Percentiles rank a stretch among this genome's conserved stretches.
Conservation (phyloP, 2,113 vertebrate genomes). For the Raja brachyura region DNA sequence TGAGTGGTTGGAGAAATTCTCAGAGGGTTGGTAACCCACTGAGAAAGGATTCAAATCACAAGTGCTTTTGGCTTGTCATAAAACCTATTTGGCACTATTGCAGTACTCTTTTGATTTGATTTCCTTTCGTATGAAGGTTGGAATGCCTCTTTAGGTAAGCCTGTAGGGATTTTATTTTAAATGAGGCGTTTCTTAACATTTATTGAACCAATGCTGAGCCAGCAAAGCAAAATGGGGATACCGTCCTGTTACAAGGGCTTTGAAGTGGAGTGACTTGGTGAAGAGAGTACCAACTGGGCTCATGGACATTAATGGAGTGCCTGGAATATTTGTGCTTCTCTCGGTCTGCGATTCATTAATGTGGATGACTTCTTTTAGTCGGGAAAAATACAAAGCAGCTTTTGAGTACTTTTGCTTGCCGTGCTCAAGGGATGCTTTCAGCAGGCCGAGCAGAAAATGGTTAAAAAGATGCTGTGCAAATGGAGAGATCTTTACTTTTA, state of each 20-base stretch:
- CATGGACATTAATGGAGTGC: slow-evolving; percentile 35
- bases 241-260: neutral
- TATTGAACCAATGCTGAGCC: neutral
- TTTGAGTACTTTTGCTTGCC: slow-evolving; percentile 20
- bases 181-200: neutral
- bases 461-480: neutral
- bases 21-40: neutral
- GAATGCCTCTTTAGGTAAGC: neutral
- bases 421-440: neutral
- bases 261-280: neutral
- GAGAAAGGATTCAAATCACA: neutral
- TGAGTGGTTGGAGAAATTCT: neutral
- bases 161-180: neutral
- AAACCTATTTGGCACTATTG: neutral
- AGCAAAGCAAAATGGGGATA: neutral
- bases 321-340: slow-evolving; percentile 24
- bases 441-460: neutral
- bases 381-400: slow-evolving; percentile 26
- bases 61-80: neutral
- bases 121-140: neutral
- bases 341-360: slow-evolving; percentile 16
- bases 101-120: neutral
- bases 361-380: slow-evolving; percentile 7
- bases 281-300: neutral
- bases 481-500: slow-evolving; percentile 33